These are phyloP conservation scores for Pristionchus entomophagus DNA, from an alignment of 2,888 invertebrate genomes.

Conservation along the genomic window DNA sequence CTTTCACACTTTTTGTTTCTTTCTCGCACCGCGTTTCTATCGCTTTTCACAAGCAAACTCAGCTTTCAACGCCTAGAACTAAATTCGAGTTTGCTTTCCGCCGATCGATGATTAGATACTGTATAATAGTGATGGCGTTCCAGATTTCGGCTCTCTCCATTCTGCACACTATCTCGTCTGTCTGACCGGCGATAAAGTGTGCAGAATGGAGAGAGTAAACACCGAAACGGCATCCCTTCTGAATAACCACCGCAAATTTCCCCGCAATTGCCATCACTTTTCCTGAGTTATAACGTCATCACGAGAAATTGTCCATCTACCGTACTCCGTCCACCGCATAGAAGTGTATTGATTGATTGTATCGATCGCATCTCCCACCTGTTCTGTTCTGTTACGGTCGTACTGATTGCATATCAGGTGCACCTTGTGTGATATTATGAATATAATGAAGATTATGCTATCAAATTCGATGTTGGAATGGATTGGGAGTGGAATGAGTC, in stretches of 20 bases:
- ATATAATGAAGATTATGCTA: slow-evolving; percentile 1
- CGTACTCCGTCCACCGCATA: background rate
- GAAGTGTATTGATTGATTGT: background rate
- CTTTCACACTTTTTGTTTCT: background rate
- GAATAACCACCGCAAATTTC: background rate
- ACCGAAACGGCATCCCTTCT: no score
- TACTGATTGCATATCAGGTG: slow-evolving; percentile 36
- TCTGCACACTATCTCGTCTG: no score
- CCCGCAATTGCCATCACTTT: background rate
- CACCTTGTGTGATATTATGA: background rate
- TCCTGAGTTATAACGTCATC: background rate
- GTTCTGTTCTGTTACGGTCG: background rate
- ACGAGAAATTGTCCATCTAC: background rate
- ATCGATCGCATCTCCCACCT: background rate
- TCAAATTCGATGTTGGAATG: no score
- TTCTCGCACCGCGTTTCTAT: background rate
- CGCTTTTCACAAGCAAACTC: background rate
- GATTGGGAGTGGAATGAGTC: no score
- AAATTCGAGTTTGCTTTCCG: no score
- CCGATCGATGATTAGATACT: no score
- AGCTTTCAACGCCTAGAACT: background rate
- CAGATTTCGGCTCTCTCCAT: no score
- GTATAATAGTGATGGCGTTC: no score
- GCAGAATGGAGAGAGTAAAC: no score
- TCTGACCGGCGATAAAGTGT: no score